Conservation (phyloP, 92 coral and sea anemone genomes). For the Siderastrea radians region DNA sequence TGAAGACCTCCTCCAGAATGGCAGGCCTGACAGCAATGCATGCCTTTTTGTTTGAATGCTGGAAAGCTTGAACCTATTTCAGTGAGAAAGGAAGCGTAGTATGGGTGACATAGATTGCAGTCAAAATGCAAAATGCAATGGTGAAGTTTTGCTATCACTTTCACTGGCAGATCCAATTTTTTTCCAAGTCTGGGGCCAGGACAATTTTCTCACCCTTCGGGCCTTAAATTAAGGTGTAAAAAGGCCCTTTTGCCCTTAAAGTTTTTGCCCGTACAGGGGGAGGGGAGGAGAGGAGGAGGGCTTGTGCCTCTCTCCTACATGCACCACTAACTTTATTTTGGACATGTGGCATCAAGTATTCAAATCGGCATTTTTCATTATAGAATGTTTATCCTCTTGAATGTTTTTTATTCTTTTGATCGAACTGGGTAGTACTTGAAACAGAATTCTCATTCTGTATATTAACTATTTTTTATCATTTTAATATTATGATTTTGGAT, state of each 20-base stretch:
- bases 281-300: conserved; percentile 4
- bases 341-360: conserved; percentile 2
- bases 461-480: background rate
- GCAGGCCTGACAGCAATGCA: conserved; percentile 15
- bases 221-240: background rate
- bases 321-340: conserved; percentile 20
- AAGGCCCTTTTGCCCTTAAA: conserved; percentile 4
- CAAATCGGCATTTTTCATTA: background rate
- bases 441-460: conserved; percentile 1
- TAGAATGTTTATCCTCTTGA: conserved; percentile 4
- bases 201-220: no score
- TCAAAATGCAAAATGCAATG: no score
- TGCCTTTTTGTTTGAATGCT: conserved; percentile 20
- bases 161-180: no score
- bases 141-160: no score
- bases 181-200: no score
- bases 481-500: no score
- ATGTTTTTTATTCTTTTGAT: conserved; percentile 5
- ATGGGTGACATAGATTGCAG: background rate
- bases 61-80: conserved; percentile 27
- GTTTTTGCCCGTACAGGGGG: background rate
- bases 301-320: conserved; percentile 5
- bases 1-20: no score
- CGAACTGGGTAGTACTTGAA: conserved; percentile 6
- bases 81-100: conserved; percentile 11